These are phyloP conservation scores for Hylaea fasciaria DNA, from an alignment of 2,888 invertebrate genomes.

Conservation along the genomic window DNA sequence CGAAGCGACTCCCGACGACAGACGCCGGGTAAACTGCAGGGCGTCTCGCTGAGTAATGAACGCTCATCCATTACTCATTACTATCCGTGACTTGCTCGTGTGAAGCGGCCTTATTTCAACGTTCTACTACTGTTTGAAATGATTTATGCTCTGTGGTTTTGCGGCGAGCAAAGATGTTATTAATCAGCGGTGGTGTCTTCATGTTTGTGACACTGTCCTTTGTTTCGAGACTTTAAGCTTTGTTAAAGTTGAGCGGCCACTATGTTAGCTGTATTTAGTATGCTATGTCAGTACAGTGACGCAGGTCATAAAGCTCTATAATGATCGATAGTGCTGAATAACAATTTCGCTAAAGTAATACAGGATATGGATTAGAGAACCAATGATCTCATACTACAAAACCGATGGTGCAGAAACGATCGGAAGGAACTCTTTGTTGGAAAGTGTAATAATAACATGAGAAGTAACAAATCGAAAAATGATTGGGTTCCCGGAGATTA, in stretches of 20 bases:
- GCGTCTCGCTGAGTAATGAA: constrained; percentile 76
- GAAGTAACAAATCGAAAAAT: constrained; percentile 49
- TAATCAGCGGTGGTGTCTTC: constrained; percentile 44
- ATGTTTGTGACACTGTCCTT: constrained; percentile 36
- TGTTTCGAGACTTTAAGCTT: constrained; percentile 33
- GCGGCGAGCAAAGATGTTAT: constrained; percentile 42
- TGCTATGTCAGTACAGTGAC: constrained; percentile 18
- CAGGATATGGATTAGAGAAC: constrained; percentile 34
- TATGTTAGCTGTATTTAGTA: constrained; percentile 20
- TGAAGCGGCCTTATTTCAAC: constrained; percentile 69
- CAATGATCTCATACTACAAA: constrained; percentile 35
- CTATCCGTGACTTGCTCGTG: constrained; percentile 67
- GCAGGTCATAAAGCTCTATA: constrained; percentile 30
- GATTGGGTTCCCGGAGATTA: constrained; percentile 49
- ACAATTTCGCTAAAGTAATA: constrained; percentile 31
- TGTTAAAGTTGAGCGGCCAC: constrained; percentile 15
- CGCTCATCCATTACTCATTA: constrained; percentile 68
- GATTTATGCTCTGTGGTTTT: constrained; percentile 45
- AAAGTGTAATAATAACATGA: constrained; percentile 37
- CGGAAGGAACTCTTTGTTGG: constrained; percentile 47
- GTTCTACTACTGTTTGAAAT: constrained; percentile 51
- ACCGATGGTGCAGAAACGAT: constrained; percentile 21
- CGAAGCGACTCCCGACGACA: constrained; percentile 59
- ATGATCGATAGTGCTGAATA: constrained; percentile 35
- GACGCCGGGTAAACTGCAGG: constrained; percentile 71